Evolutionary conservation across 2,888 invertebrate genomes (phyloP).

Genomic region (Cephus pulcher): DNA sequence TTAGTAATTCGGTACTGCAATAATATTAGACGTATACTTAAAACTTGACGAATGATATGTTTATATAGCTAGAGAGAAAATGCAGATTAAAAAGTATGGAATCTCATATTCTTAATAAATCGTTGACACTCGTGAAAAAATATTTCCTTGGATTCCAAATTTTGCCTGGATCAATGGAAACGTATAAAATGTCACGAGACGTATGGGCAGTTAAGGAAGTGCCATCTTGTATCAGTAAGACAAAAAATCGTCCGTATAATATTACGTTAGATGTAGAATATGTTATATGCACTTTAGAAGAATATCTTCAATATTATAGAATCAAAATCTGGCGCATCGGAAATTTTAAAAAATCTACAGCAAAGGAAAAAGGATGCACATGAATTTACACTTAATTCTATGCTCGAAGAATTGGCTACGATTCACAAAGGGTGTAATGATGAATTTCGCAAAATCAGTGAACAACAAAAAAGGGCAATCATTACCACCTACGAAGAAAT

Average conservation of each 20-base stretch:
- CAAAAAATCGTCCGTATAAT: neutral
- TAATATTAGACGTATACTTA: neutral
- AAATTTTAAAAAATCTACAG: slow-evolving; percentile 24
- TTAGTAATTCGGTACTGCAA: neutral
- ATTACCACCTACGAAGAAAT: slow-evolving; percentile 21
- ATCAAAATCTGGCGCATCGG: neutral
- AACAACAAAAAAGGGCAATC: slow-evolving; percentile 27
- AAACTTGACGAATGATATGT: neutral
- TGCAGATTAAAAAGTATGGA: neutral
- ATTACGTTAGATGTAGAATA: neutral
- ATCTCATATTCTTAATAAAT: neutral
- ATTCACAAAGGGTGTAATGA: slow-evolving; percentile 23
- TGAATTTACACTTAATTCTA: slow-evolving; percentile 26
- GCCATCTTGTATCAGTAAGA: neutral
- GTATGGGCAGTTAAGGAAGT: neutral
- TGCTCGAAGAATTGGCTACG: slow-evolving; percentile 28
- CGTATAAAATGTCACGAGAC: neutral
- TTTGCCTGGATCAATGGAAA: neutral
- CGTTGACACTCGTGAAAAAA: neutral
- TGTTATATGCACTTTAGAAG: neutral
- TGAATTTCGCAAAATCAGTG: slow-evolving; percentile 23
- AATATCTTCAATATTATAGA: neutral
- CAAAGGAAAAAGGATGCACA: slow-evolving; percentile 25
- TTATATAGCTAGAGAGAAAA: neutral
- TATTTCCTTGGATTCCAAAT: neutral